phyloP scores from a whole-genome alignment of 2,888 invertebrate species.

The Hylaea fasciaria region DNA sequence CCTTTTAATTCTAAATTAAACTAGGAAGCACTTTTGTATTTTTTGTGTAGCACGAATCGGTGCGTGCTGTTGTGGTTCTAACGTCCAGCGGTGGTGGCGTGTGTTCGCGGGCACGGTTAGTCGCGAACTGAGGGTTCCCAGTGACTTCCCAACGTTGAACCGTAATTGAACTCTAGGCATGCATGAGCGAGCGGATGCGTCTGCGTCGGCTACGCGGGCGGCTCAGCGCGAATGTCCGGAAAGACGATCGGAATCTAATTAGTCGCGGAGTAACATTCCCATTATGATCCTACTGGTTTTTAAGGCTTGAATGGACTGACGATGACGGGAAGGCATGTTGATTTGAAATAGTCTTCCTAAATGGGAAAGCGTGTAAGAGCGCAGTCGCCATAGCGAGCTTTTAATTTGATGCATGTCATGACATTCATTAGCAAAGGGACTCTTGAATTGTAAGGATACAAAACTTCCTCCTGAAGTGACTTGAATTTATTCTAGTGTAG shows the following conservation, averaged over 20 bases:
- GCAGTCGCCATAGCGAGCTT: neutral
- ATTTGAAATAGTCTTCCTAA: slow-evolving; percentile 12
- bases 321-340: slow-evolving; percentile 3
- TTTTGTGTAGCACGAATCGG: slow-evolving; percentile 55
- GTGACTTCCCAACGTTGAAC: slow-evolving; percentile 14
- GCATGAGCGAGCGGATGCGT: slow-evolving; percentile 33
- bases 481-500: too few species aligned
- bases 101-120: slow-evolving; percentile 65
- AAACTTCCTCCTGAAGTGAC: too few species aligned
- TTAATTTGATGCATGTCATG: neutral
- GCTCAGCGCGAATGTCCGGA: slow-evolving; percentile 30
- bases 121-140: slow-evolving; percentile 60
- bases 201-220: slow-evolving; percentile 15
- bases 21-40: slow-evolving; percentile 71
- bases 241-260: slow-evolving; percentile 36
- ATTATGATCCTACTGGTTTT: slow-evolving; percentile 35
- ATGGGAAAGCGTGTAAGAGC: neutral
- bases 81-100: slow-evolving; percentile 44
- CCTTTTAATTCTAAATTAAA: slow-evolving; percentile 72
- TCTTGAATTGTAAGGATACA: too few species aligned
- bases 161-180: slow-evolving; percentile 38
- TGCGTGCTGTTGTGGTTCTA: slow-evolving; percentile 35
- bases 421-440: neutral
- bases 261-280: slow-evolving; percentile 23
- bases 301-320: slow-evolving; percentile 54